Evolutionary conservation across 2,113 vertebrate genomes (phyloP).

Genomic region (Engraulis encrasicolus): DNA sequence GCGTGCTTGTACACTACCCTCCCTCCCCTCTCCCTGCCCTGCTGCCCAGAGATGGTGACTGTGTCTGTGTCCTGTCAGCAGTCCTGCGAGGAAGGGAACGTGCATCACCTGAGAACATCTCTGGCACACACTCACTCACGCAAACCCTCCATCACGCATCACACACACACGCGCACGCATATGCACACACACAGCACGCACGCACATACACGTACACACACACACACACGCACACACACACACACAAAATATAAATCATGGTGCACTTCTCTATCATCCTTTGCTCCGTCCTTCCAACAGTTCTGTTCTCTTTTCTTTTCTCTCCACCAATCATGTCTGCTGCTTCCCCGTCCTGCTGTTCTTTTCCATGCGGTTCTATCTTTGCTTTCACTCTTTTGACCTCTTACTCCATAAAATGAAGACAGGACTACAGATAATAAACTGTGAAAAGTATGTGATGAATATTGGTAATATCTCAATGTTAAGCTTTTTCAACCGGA

Average conservation of each 20-base stretch:
- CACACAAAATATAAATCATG: not conserved
- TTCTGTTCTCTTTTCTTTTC: not conserved
- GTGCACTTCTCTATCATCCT: not conserved
- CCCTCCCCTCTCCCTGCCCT: not conserved
- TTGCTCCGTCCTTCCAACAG: not conserved
- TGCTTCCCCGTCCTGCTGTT: not conserved
- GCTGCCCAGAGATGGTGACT: conserved; percentile 8
- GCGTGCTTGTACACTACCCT: too few species aligned
- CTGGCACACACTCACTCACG: not conserved
- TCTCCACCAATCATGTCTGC: not conserved
- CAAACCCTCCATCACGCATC: too few species aligned
- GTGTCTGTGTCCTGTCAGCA: conserved; percentile 3
- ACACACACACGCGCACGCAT: too few species aligned
- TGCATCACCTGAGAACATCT: conserved; percentile 8
- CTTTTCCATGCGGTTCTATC: not conserved
- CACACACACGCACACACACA: not conserved
- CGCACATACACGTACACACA: too few species aligned
- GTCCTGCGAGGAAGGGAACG: not conserved
- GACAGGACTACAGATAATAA: too few species aligned
- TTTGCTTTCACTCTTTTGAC: not conserved
- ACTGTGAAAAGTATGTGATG: too few species aligned
- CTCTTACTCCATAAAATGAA: not conserved
- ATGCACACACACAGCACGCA: too few species aligned
- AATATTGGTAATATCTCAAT: too few species aligned
- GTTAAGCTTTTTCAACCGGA: too few species aligned